Conservation (phyloP, 2,888 invertebrate genomes). For the Stomorhina lunata region DNA sequence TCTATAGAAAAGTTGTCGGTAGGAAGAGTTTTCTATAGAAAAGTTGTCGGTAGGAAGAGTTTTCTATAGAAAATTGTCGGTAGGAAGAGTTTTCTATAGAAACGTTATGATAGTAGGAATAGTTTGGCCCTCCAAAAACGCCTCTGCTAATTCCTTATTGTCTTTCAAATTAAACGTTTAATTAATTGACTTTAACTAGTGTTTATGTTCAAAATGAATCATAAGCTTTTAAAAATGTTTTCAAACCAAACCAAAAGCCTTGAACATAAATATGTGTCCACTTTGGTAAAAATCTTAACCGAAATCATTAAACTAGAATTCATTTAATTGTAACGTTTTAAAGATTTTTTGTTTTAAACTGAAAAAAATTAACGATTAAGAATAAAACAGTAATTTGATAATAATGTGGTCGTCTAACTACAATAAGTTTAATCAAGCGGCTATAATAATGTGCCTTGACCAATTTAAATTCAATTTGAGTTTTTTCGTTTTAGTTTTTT, state of each 20-base stretch:
- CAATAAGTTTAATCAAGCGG: constrained; percentile 15
- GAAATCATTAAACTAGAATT: constrained; percentile 25
- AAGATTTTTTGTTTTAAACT: too few relatives aligned
- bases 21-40: too few relatives aligned
- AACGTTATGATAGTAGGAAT: too few relatives aligned
- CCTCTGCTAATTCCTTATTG: background rate
- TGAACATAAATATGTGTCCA: constrained; percentile 36
- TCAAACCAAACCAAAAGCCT: background rate
- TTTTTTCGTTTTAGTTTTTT: background rate
- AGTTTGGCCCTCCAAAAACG: too few relatives aligned
- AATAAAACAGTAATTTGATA: constrained; percentile 29
- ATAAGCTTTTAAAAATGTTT: background rate
- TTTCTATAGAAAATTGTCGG: too few relatives aligned
- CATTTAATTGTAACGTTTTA: background rate
- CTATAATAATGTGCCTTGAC: constrained; percentile 8
- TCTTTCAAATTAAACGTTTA: background rate
- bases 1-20: too few relatives aligned
- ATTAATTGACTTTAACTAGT: background rate
- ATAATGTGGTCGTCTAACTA: constrained; percentile 13
- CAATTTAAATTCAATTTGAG: background rate
- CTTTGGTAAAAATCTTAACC: background rate
- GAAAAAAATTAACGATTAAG: background rate
- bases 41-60: too few relatives aligned
- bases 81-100: too few relatives aligned
- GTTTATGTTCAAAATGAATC: background rate